Percentiles rank a stretch among this genome's conserved stretches.
These are phyloP conservation scores for Bugulina stolonifera DNA, from an alignment of 2,888 invertebrate species.

Conservation along the genomic window DNA sequence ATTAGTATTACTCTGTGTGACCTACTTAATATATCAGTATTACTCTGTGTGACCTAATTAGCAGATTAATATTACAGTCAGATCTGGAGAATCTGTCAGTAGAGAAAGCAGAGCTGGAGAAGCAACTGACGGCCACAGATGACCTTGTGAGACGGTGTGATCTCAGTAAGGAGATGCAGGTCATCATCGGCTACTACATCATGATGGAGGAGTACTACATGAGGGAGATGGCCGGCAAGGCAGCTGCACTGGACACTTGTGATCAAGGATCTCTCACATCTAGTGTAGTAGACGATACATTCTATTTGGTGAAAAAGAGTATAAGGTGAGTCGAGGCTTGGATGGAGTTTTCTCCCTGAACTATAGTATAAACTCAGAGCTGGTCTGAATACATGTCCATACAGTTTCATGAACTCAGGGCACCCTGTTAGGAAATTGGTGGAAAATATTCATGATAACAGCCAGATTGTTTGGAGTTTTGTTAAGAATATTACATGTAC, in stretches of 20 bases:
- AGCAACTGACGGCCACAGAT: constrained; percentile 55
- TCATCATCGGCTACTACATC: constrained; percentile 72
- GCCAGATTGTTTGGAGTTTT: too few species aligned
- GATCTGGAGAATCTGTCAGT: not conserved
- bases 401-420: too few species aligned
- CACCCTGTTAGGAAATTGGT: too few species aligned
- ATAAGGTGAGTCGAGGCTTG: too few species aligned
- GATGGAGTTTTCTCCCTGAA: too few species aligned
- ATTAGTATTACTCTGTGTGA: too few species aligned
- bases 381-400: too few species aligned
- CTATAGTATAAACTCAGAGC: too few species aligned
- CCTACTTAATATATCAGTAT: too few species aligned
- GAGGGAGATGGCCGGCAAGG: constrained; percentile 88
- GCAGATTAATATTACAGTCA: not conserved
- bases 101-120: not conserved
- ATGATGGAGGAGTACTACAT: constrained; percentile 88
- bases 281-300: constrained; percentile 93
- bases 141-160: constrained; percentile 64
- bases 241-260: constrained; percentile 60
- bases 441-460: too few species aligned
- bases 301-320: constrained; percentile 92
- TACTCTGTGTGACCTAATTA: too few species aligned
- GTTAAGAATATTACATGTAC: too few species aligned
- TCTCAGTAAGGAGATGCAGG: constrained; percentile 54
- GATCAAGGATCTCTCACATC: constrained; percentile 61